phyloP scores from a whole-genome alignment of 2,113 vertebrate species.

The Tretioscincus oriximinensis region DNA sequence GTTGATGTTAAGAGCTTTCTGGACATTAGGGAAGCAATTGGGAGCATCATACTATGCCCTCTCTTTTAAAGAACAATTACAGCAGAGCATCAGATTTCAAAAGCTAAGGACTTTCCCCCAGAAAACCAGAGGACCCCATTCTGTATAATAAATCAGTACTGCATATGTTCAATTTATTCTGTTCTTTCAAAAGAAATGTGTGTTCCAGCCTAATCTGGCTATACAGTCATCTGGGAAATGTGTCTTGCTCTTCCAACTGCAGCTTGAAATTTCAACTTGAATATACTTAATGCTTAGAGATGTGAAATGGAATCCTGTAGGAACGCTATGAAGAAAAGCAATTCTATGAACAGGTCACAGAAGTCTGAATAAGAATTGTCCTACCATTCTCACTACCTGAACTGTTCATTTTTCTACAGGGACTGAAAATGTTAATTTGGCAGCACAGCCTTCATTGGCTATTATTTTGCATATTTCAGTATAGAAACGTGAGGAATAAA shows the following conservation, averaged over 20 bases:
- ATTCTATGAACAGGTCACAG: constrained; percentile 29
- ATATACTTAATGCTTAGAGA: constrained; percentile 2
- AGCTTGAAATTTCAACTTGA: constrained; percentile 4
- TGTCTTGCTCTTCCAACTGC: background rate
- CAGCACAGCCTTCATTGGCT: constrained; percentile 25
- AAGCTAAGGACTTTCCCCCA: background rate
- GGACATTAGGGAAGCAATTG: background rate
- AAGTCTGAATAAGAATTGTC: constrained; percentile 41
- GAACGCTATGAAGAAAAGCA: constrained; percentile 20
- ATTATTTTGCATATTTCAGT: constrained; percentile 39
- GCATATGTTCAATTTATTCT: background rate
- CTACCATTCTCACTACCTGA: constrained; percentile 34
- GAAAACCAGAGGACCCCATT: background rate
- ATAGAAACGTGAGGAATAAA: constrained; percentile 50
- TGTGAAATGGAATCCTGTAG: background rate
- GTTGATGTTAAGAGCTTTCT: too few species aligned
- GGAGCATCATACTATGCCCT: background rate
- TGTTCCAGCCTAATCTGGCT: background rate
- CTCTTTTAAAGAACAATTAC: background rate
- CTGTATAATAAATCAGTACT: background rate
- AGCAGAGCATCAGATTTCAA: background rate
- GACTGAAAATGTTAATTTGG: constrained; percentile 46
- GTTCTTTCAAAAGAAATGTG: background rate
- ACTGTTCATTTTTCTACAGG: constrained; percentile 35
- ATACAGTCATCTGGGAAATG: background rate